Base-by-base conservation (phyloP, 2,113 vertebrate species). In the Mystacornis crossleyi region DNA sequence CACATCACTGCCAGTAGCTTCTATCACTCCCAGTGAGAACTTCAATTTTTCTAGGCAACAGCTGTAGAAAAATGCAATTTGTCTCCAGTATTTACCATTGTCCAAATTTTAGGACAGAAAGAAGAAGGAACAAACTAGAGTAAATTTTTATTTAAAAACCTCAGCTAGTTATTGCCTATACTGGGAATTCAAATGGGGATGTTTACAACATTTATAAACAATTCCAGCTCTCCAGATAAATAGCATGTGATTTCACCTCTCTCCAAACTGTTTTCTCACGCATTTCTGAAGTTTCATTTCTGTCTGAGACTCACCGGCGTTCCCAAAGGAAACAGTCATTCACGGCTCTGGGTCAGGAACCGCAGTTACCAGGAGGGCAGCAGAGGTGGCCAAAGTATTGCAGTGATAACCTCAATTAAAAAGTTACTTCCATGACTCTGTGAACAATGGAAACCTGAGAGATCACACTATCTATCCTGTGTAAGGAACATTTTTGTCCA, bases 151-250 rank as follows among this genome's bases (percentile, higher is more conserved):
- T 53, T 78, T 1, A 65, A 89, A 75, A 74, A 58, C 1, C 42
- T 82, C 36, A 81, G 54, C 57, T 53, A 75, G 57, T 62, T 86
- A 83, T 33, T 87, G 85, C 43, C 29, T 82, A 61, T 40, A 85
- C 15, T 21, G 64, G 31, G 45, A 89, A 94, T 54, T 62, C 67
- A 85, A 74, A 69, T 45, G 42, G 43, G 77, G 81, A 71, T 60
- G 54, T 95, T 95, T 94, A 93, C 72, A 85, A 40, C 40, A 65
- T 23, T 61, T 72, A 81, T 61, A 96, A 80, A 93, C 86, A 89
- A 47, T 64, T 97, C 51, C 74, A 93, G 75, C 45, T 92, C 84
- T 62, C 69, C 65, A 78, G 53, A 92, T 80, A 94, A 92, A 61
- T 67, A 94, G 81, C 70, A 91, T 29, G 47, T 78, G 82, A 77